Percentiles rank a stretch among this genome's conserved stretches.
These are phyloP conservation scores for Ostrea denselamellosa DNA, from an alignment of 1,140 invertebrate species.

Conservation along the genomic window DNA sequence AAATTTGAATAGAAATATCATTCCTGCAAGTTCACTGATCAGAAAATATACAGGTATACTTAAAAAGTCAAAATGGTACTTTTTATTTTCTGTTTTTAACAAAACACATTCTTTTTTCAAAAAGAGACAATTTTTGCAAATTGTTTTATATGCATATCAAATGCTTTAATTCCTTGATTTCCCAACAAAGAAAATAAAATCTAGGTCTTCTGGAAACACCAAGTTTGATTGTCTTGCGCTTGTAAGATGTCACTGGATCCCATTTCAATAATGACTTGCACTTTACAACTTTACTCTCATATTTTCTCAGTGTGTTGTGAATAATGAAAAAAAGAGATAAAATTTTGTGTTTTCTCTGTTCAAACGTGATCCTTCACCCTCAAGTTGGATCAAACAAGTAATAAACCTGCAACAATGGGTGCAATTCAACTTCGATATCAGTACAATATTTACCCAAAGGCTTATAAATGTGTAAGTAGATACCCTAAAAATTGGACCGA, in stretches of 20 bases:
- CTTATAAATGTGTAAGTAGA: constrained; percentile 35
- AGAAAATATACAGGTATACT: too few species aligned
- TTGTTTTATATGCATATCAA: too few species aligned
- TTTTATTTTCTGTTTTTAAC: too few species aligned
- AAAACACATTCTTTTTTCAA: too few species aligned
- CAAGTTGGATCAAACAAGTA: constrained; percentile 19
- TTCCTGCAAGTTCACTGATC: too few species aligned
- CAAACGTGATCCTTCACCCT: constrained; percentile 25
- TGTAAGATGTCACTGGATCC: not conserved
- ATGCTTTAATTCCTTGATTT: too few species aligned
- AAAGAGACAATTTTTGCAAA: too few species aligned
- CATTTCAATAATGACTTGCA: constrained; percentile 21
- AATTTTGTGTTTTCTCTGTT: constrained; percentile 33
- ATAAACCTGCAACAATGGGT: constrained; percentile 35
- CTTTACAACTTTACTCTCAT: constrained; percentile 16
- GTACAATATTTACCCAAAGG: constrained; percentile 38
- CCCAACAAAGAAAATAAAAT: not conserved
- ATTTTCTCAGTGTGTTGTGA: constrained; percentile 22
- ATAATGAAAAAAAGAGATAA: constrained; percentile 39
- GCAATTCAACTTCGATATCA: constrained; percentile 33
- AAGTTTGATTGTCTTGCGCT: not conserved
- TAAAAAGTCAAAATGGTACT: too few species aligned
- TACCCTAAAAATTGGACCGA: constrained; percentile 34
- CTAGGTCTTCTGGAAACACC: not conserved
- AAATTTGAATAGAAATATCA: too few species aligned